Evolutionary conservation across 2,888 invertebrate species (phyloP), one percentile per base, ranked within the genome.

Genomic region (Lasioglossum pauxillum): DNA sequence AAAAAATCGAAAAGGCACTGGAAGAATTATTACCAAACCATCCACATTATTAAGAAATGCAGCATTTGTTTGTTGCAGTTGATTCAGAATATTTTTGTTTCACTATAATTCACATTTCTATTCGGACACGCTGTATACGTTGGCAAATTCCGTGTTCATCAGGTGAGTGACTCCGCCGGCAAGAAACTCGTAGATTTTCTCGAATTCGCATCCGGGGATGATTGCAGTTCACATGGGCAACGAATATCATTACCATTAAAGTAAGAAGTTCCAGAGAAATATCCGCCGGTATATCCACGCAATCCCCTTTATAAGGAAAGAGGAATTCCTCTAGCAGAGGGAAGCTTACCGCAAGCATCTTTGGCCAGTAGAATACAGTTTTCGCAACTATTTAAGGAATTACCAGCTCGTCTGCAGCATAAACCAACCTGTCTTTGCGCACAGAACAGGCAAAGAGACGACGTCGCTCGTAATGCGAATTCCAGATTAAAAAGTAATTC

Each of bases 371-470:
- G 78, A 41, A 71, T 49, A 41, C 46, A 67, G 53, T 67, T 71
- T 71, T 67, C 53, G 41, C 69, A 78, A 78, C 78, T 71, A 78
- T 78, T 71, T 71, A 71, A 53, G 53, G 78, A 27, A 78, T 71
- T 49, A 23, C 78, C 46, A 41, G 16, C 41, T 27, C 53, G 38
- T 53, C 12, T 38, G 27, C 19, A 27, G 53, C 41, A 27, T 38
- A 27, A 53, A 53, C 67, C 35, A 38, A 27, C 27, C 49, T 71
- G 49, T 74, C 74, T 23, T 53, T 38, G 7, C 53, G 27, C 27
- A 2, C 27, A 2, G 49, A n/a, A 67, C 41, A 41, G 71, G 27
- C 16, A 69, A 77, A 35, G 49, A 38, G 46, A 53, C 23, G 35
- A n/a, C 19, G 67, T 35, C 12, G 46, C 53, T 12, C 31, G 44